These are phyloP conservation scores for Seriola rivoliana DNA, from an alignment of 2,113 vertebrate genomes.

Conservation along the genomic window DNA sequence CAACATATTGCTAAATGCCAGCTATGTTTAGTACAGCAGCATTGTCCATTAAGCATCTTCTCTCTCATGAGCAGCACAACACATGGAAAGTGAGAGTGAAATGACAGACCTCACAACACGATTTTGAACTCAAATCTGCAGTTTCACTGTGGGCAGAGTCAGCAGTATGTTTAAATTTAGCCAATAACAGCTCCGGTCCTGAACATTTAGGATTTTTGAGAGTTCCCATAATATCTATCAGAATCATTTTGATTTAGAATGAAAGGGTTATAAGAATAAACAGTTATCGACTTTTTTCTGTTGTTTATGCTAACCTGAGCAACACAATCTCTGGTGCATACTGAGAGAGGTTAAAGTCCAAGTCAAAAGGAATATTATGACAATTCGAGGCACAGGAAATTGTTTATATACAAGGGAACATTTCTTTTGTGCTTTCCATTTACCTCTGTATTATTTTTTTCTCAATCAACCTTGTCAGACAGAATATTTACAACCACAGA, in stretches of 20 bases:
- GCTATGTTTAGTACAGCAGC: background rate
- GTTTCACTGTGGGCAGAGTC: background rate
- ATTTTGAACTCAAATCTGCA: background rate
- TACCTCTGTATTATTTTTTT: background rate
- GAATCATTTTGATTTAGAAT: background rate
- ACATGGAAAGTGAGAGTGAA: background rate
- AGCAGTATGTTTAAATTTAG: background rate
- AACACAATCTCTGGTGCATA: background rate
- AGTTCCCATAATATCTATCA: background rate
- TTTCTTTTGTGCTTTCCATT: slow-evolving; percentile 9
- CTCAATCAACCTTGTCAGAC: background rate
- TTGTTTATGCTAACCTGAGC: background rate
- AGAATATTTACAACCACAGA: slow-evolving; percentile 13
- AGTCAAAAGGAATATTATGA: background rate
- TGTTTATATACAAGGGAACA: background rate
- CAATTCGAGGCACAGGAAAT: background rate
- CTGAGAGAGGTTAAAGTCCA: background rate
- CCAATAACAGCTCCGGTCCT: background rate
- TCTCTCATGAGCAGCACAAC: background rate
- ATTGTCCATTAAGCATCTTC: background rate
- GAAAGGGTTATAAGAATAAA: background rate
- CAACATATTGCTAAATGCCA: slow-evolving; percentile 3
- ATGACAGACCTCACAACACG: background rate
- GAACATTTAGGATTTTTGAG: background rate
- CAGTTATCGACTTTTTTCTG: background rate